phyloP scores from a whole-genome alignment of 2,888 invertebrate genomes.

The Troilus luridus region DNA sequence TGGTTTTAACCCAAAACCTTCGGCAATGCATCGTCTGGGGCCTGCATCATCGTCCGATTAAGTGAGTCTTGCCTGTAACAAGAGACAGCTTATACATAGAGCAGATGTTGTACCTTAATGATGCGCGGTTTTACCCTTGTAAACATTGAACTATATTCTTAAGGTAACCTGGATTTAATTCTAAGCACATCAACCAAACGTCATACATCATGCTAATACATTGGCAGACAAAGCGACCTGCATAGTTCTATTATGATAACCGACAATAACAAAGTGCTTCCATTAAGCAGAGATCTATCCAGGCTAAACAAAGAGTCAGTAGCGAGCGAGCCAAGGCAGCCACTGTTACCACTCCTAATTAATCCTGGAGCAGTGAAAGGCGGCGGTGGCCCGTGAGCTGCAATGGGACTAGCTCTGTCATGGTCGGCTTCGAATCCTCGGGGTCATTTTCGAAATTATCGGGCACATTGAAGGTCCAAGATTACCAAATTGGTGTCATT shows the following conservation, averaged over 20 bases:
- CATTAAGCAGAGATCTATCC: background rate
- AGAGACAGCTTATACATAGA: too few species aligned
- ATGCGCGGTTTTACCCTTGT: too few species aligned
- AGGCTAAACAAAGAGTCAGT: background rate
- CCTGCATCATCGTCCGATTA: too few species aligned
- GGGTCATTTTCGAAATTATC: background rate
- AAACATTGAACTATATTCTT: too few species aligned
- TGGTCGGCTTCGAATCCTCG: background rate
- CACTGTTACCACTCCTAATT: conserved; percentile 2
- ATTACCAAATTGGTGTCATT: background rate
- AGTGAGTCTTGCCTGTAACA: too few species aligned
- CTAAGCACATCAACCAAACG: background rate
- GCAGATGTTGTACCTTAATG: too few species aligned
- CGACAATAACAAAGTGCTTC: background rate
- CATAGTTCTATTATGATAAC: background rate
- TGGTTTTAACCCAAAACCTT: too few species aligned
- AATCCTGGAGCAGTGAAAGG: conserved; percentile 13
- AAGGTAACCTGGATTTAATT: background rate
- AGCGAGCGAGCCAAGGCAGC: background rate
- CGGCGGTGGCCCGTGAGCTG: conserved; percentile 22
- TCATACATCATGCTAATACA: background rate
- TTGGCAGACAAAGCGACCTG: background rate
- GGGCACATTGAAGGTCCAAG: background rate
- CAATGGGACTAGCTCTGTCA: background rate
- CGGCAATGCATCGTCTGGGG: too few species aligned